Conservation (phyloP, 1,140 invertebrate species). For the Drosophila erecta region DNA sequence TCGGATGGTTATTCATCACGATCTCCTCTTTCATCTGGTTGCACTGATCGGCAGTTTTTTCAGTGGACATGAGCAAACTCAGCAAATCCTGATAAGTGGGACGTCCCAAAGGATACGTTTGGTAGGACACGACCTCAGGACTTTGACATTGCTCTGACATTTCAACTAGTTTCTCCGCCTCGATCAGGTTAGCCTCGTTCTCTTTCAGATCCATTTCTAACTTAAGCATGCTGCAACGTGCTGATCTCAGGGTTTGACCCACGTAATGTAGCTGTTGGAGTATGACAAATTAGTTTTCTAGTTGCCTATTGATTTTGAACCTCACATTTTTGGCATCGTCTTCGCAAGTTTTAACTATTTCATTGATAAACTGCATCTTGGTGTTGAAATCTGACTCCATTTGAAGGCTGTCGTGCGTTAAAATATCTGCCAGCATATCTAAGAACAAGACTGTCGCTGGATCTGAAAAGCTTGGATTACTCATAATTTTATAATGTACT, state of each 20-base stretch:
- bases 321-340: slow-evolving; percentile 43
- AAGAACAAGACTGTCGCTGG: slow-evolving; percentile 48
- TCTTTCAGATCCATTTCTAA: slow-evolving; percentile 49
- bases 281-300: too few relatives aligned
- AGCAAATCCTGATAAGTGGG: slow-evolving; percentile 32
- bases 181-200: slow-evolving; percentile 30
- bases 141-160: slow-evolving; percentile 5
- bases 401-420: slow-evolving; percentile 36
- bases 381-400: slow-evolving; percentile 35
- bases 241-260: slow-evolving; percentile 13
- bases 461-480: slow-evolving; percentile 8
- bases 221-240: slow-evolving; percentile 19
- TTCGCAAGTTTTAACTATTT: slow-evolving; percentile 34
- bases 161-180: slow-evolving; percentile 19
- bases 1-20: slow-evolving; percentile 21
- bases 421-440: slow-evolving; percentile 38
- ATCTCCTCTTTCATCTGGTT: slow-evolving; percentile 33
- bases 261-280: slow-evolving; percentile 9
- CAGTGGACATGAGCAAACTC: slow-evolving; percentile 33
- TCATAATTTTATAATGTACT: slow-evolving; percentile 28
- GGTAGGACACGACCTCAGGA: too few relatives aligned
- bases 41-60: slow-evolving; percentile 33
- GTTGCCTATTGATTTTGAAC: too few relatives aligned
- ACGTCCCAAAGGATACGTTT: slow-evolving; percentile 1
- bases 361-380: slow-evolving; percentile 41